Conservation (phyloP, 2,888 invertebrate species). For the Bhutanitis thaidina region DNA sequence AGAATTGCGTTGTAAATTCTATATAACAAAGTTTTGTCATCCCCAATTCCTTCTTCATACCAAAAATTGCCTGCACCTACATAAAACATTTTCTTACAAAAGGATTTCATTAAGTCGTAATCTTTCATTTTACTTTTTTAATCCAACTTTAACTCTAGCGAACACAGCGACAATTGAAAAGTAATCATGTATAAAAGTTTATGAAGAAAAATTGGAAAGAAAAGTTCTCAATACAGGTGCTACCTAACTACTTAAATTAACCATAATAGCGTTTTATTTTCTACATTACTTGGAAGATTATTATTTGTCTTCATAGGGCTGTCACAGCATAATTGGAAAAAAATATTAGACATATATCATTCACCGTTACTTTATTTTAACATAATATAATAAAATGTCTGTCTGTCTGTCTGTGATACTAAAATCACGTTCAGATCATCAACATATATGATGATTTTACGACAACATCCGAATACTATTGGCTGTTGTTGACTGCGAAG, state of each 20-base stretch:
- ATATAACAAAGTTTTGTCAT: slow-evolving; percentile 49
- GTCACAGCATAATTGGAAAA: no score
- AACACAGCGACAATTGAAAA: not conserved
- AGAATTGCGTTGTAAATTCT: slow-evolving; percentile 38
- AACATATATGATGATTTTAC: no score
- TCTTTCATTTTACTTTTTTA: slow-evolving; percentile 45
- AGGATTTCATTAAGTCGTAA: slow-evolving; percentile 47
- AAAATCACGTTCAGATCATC: no score
- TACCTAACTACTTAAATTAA: slow-evolving; percentile 3
- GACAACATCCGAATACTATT: no score
- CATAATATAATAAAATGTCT: no score
- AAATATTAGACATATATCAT: no score
- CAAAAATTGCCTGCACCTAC: slow-evolving; percentile 65
- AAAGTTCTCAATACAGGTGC: slow-evolving; percentile 11
- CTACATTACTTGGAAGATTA: no score
- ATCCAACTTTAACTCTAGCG: not conserved
- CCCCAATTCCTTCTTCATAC: slow-evolving; percentile 49
- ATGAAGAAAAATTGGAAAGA: not conserved
- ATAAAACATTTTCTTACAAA: slow-evolving; percentile 48
- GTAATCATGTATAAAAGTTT: not conserved
- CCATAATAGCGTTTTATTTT: not conserved
- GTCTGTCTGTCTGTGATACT: no score
- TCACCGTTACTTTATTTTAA: no score
- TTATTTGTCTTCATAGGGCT: no score
- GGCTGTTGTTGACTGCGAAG: no score